phyloP scores from a whole-genome alignment of 2,113 vertebrate genomes.

The Microcebus lehilahytsara region DNA sequence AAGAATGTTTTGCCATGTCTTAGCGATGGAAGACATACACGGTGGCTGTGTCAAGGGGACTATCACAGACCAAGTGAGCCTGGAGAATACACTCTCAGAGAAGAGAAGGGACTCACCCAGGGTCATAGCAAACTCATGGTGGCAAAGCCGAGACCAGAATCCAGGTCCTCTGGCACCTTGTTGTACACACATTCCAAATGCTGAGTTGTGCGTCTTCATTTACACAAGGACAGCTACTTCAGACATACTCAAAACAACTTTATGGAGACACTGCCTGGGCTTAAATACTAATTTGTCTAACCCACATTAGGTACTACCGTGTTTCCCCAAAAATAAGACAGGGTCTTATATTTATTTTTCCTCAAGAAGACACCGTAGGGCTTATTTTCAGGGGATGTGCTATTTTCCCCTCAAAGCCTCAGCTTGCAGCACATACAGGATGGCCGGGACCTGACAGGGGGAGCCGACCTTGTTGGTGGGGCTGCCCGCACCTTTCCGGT shows the following conservation, averaged over 20 bases:
- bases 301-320: not conserved
- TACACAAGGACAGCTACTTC: not conserved
- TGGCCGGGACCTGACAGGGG: too few relatives aligned
- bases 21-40: not conserved
- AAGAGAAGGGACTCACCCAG: not conserved
- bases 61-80: not conserved
- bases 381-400: too few relatives aligned
- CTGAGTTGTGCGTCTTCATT: not conserved
- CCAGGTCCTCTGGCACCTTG: not conserved
- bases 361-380: too few relatives aligned
- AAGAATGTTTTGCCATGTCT: not conserved
- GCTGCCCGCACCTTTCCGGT: too few relatives aligned
- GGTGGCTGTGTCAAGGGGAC: not conserved
- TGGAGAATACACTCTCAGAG: not conserved
- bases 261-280: not conserved
- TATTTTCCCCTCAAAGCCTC: too few relatives aligned
- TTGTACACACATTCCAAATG: not conserved
- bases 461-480: too few relatives aligned
- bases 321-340: too few relatives aligned
- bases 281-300: conserved; percentile 26
- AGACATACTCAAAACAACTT: not conserved
- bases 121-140: not conserved
- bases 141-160: not conserved
- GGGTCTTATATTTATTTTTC: too few relatives aligned
- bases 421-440: too few relatives aligned